Conservation (phyloP, 2,113 vertebrate genomes). For the Verasper variegatus region DNA sequence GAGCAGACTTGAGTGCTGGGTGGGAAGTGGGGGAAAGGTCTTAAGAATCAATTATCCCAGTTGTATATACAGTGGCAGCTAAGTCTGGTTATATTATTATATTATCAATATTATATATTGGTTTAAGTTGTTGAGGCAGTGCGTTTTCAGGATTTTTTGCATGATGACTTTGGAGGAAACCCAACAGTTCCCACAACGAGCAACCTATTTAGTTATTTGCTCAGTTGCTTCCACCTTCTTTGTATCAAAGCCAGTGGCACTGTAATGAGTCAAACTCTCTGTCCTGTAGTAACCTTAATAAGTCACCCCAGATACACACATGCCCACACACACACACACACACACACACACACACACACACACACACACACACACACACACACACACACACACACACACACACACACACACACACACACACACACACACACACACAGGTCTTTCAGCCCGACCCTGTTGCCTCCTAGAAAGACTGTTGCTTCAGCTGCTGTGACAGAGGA, state of each 20-base stretch:
- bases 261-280: conserved; percentile 20
- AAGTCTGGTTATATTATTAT: not conserved
- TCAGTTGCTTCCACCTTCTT: conserved; percentile 17
- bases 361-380: conserved; percentile 3
- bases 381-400: not conserved
- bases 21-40: not conserved
- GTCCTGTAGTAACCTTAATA: conserved; percentile 45
- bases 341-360: conserved; percentile 11
- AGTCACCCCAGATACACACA: not conserved
- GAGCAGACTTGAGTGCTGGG: not conserved
- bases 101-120: too few species aligned
- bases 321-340: conserved; percentile 9
- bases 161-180: too few species aligned
- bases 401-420: conserved; percentile 18
- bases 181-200: too few species aligned
- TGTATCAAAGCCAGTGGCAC: not conserved
- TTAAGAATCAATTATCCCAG: not conserved
- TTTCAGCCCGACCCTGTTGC: conserved; percentile 7
- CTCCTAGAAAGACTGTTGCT: conserved; percentile 58
- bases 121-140: too few species aligned
- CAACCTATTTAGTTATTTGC: not conserved
- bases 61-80: not conserved
- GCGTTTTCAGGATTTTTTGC: too few species aligned
- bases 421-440: conserved; percentile 16
- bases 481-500: conserved; percentile 62